Percentiles rank a stretch among this genome's conserved stretches.
phyloP scores from a whole-genome alignment of 2,888 invertebrate genomes.

The Dorcus hopei region DNA sequence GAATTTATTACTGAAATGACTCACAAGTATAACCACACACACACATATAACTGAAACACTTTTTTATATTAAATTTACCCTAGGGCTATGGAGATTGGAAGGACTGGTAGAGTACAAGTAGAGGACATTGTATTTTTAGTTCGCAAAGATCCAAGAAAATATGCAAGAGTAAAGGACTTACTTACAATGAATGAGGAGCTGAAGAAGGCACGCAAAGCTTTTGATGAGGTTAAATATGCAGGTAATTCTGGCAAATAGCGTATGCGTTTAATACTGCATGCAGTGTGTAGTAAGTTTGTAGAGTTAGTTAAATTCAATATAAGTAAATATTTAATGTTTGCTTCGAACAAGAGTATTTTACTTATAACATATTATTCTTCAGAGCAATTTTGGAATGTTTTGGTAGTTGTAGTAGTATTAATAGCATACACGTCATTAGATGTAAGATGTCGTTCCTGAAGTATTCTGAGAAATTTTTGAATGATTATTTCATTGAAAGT shows the following conservation, averaged over 20 bases:
- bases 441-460: too few species aligned
- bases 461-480: too few species aligned
- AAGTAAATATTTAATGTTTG: neutral
- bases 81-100: slow-evolving; percentile 94
- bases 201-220: slow-evolving; percentile 97
- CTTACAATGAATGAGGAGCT: slow-evolving; percentile 98
- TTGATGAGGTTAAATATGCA: slow-evolving; percentile 97
- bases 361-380: neutral
- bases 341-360: neutral
- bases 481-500: too few species aligned
- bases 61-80: slow-evolving; percentile 20
- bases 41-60: neutral
- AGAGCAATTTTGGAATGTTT: too few species aligned
- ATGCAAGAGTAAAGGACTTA: slow-evolving; percentile 94
- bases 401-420: too few species aligned
- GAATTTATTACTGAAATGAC: slow-evolving; percentile 96
- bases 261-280: too few species aligned
- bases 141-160: slow-evolving; percentile 93
- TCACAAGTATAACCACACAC: slow-evolving; percentile 57
- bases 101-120: slow-evolving; percentile 94
- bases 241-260: slow-evolving; percentile 54
- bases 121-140: slow-evolving; percentile 97
- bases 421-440: too few species aligned
- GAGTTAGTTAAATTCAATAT: neutral
- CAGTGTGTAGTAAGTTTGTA: too few species aligned